Conservation (phyloP, 2,797 vertebrate genomes). For the Lerista edwardsae region DNA sequence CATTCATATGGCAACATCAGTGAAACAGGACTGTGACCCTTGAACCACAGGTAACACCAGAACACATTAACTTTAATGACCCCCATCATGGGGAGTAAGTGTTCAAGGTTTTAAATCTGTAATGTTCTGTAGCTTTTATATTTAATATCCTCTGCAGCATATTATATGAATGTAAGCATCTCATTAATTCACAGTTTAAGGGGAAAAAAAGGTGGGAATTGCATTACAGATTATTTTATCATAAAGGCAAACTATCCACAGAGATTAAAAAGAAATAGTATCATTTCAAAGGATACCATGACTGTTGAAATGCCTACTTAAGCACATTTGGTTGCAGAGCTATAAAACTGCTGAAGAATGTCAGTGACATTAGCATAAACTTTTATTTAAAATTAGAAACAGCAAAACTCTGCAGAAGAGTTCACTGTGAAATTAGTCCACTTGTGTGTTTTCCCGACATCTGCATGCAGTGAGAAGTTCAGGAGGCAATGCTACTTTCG, state of each 20-base stretch:
- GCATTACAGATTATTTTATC: slow-evolving; percentile 17
- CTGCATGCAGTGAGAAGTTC: too few species aligned
- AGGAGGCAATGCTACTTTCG: too few species aligned
- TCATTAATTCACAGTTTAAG: background rate
- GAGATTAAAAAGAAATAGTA: slow-evolving; percentile 21
- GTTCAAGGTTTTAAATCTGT: background rate
- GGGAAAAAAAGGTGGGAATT: background rate
- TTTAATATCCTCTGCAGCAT: background rate
- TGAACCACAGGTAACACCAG: background rate
- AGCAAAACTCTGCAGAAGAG: background rate
- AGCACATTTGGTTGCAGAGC: background rate
- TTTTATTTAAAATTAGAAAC: slow-evolving; percentile 8
- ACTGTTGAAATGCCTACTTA: background rate
- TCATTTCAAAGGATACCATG: background rate
- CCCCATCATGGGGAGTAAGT: background rate
- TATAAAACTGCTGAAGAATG: slow-evolving; percentile 19
- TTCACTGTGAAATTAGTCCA: background rate
- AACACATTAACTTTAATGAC: background rate
- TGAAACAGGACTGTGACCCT: background rate
- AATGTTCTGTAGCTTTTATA: background rate
- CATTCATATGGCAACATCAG: background rate
- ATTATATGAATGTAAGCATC: background rate
- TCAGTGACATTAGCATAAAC: background rate
- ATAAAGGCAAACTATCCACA: background rate
- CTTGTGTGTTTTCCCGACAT: background rate